Conservation (phyloP, 2,888 invertebrate genomes). For the Metallyticus violacea region DNA sequence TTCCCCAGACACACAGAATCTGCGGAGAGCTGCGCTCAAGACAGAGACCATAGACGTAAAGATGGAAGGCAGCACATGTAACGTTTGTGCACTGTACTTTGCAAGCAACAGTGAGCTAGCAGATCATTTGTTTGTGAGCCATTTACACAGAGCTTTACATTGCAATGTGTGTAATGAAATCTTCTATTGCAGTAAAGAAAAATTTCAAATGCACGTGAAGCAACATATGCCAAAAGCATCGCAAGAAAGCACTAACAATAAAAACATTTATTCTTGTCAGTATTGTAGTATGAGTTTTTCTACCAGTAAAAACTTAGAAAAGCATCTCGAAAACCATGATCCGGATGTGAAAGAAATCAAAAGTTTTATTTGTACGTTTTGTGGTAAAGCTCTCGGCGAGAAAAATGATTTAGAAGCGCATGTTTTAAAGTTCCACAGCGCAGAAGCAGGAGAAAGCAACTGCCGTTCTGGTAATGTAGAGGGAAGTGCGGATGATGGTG, state of each 20-base stretch:
- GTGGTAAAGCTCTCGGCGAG: not conserved
- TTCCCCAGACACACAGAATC: slow-evolving; percentile 11
- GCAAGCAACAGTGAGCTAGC: not conserved
- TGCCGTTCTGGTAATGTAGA: not conserved
- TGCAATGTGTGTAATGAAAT: slow-evolving; percentile 1
- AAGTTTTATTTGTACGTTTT: not conserved
- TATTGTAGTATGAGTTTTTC: not conserved
- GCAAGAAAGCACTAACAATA: not conserved
- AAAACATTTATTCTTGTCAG: not conserved
- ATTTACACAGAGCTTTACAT: not conserved
- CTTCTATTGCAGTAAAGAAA: not conserved
- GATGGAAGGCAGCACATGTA: not conserved
- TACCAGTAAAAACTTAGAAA: not conserved
- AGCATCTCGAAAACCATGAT: not conserved
- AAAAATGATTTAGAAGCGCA: not conserved
- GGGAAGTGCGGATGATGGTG: not conserved
- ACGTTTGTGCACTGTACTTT: not conserved
- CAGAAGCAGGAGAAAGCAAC: not conserved
- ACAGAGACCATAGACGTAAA: not conserved
- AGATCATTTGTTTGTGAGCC: not conserved
- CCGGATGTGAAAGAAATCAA: not conserved
- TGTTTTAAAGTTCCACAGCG: not conserved
- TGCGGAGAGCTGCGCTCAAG: not conserved
- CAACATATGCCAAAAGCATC: not conserved
- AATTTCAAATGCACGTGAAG: not conserved